Percentiles rank a stretch among this genome's conserved stretches.
Evolutionary conservation across 2,797 vertebrate genomes (phyloP).

Genomic region (Iguana delicatissima): DNA sequence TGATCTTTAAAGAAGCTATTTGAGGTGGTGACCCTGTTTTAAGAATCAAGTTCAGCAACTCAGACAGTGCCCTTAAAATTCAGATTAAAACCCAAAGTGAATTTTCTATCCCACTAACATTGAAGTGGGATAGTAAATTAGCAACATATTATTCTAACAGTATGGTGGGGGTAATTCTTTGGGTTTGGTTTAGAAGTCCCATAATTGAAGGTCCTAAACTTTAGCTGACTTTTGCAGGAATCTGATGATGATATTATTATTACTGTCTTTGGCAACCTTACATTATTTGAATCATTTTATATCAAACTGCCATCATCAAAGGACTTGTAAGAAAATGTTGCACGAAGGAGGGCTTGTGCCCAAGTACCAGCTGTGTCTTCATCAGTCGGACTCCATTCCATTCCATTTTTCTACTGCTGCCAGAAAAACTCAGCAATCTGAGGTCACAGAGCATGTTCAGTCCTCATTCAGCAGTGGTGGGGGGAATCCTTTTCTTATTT

Average conservation of each 20-base stretch:
- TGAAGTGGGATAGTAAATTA: too few relatives aligned
- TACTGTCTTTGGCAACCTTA: not conserved
- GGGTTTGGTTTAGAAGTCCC: too few relatives aligned
- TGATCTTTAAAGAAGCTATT: too few relatives aligned
- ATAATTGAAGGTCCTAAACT: too few relatives aligned
- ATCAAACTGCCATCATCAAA: not conserved
- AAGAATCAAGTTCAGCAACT: too few relatives aligned
- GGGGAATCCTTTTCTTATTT: not conserved
- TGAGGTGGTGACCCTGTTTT: too few relatives aligned
- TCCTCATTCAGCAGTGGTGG: not conserved
- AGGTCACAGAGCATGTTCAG: not conserved
- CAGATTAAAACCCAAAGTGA: too few relatives aligned
- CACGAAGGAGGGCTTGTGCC: not conserved
- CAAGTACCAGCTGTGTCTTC: not conserved
- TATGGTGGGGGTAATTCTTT: too few relatives aligned
- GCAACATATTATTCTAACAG: too few relatives aligned
- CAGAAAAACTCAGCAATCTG: not conserved
- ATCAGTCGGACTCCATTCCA: not conserved
- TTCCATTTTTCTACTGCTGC: not conserved
- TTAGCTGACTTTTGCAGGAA: too few relatives aligned
- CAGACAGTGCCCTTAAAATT: too few relatives aligned
- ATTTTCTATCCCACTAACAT: too few relatives aligned
- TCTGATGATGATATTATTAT: not conserved
- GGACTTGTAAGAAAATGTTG: not conserved
- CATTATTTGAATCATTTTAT: constrained; percentile 4